phyloP scores from a whole-genome alignment of 2,888 invertebrate genomes.

The Iphiclides podalirius region DNA sequence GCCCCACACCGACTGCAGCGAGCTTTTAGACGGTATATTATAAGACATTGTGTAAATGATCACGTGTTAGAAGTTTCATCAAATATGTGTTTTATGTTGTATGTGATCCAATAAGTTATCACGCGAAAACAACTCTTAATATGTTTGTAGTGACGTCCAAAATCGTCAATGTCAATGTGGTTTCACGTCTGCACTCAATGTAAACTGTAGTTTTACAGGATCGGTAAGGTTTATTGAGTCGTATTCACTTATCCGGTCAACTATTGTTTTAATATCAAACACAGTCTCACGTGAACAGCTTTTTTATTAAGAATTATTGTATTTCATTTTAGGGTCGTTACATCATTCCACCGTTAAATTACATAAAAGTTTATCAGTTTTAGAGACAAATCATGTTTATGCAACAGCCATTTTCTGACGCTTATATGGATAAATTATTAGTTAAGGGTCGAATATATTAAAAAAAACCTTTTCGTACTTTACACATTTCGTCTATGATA shows the following conservation, averaged over 20 bases:
- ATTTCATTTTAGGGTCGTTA: not conserved
- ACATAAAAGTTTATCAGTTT: conserved; percentile 5
- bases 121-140: conserved; percentile 2
- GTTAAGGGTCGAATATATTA: not conserved
- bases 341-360: conserved; percentile 4
- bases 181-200: not conserved
- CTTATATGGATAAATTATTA: conserved; percentile 10
- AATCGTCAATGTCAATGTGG: conserved; percentile 8
- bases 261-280: not conserved
- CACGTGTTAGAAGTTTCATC: conserved; percentile 1
- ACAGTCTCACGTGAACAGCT: not conserved
- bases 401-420: conserved; percentile 5
- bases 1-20: no score
- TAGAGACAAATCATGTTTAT: conserved; percentile 7
- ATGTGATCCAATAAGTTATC: not conserved
- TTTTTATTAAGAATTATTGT: not conserved
- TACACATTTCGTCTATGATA: conserved; percentile 1
- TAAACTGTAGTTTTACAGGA: not conserved
- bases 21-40: not conserved
- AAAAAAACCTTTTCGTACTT: not conserved
- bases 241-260: not conserved
- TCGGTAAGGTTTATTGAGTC: no score
- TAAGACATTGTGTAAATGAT: no score
- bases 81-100: not conserved
- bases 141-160: conserved; percentile 5